These are phyloP conservation scores for Drosophila seguyi DNA, from an alignment of 1,140 invertebrate species.

Conservation along the genomic window DNA sequence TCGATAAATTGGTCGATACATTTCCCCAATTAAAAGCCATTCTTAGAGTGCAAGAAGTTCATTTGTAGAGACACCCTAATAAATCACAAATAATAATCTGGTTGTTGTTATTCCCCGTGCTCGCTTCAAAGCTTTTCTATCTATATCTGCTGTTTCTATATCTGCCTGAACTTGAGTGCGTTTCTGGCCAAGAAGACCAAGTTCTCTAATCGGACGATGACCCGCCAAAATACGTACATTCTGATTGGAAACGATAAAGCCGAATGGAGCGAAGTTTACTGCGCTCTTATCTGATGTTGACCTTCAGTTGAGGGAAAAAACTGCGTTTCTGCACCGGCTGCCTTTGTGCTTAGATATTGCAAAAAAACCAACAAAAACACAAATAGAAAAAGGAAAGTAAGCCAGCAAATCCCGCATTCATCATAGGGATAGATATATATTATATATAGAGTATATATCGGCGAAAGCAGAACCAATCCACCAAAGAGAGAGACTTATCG, in stretches of 20 bases:
- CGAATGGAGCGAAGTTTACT: constrained; percentile 13
- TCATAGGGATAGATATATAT: constrained; percentile 1
- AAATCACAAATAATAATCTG: background rate
- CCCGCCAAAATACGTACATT: constrained; percentile 9
- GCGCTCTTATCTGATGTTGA: constrained; percentile 58
- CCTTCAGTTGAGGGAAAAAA: constrained; percentile 32
- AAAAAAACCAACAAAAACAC: background rate
- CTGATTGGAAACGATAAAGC: constrained; percentile 16
- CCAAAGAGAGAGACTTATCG: constrained; percentile 43
- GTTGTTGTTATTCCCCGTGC: background rate
- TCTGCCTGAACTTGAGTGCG: constrained; percentile 5
- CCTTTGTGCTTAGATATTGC: constrained; percentile 31
- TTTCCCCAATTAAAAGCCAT: too few relatives aligned
- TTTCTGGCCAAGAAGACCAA: constrained; percentile 2
- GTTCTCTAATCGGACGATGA: constrained; percentile 35
- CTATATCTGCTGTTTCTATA: constrained; percentile 18
- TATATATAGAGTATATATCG: background rate
- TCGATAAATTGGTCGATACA: background rate
- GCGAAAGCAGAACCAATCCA: constrained; percentile 30
- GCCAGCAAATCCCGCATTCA: constrained; percentile 23
- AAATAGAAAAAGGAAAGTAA: constrained; percentile 10
- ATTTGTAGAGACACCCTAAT: background rate
- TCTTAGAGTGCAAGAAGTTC: background rate
- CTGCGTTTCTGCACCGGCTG: constrained; percentile 36
- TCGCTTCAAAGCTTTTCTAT: constrained; percentile 3